Evolutionary conservation across 2,888 invertebrate species (phyloP).

Genomic region (Netelia virgata): DNA sequence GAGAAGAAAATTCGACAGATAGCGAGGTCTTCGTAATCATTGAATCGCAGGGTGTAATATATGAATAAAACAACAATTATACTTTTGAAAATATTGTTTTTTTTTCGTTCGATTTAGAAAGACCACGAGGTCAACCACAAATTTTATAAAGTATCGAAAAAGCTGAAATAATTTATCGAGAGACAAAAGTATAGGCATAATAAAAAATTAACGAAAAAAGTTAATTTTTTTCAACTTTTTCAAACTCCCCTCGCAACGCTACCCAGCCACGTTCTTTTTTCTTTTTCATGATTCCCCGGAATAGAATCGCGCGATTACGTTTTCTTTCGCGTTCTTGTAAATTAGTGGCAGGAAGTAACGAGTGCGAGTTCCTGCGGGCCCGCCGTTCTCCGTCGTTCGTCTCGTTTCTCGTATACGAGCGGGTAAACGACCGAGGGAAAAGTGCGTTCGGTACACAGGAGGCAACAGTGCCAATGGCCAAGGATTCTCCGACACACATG

Average conservation of each 20-base stretch:
- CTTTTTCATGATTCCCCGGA: not conserved
- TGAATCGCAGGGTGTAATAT: slow-evolving; percentile 31
- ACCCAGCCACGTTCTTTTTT: not conserved
- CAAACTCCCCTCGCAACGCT: too few species aligned
- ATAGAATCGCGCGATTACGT: slow-evolving; percentile 39
- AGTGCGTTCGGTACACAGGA: slow-evolving; percentile 49
- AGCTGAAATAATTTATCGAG: too few species aligned
- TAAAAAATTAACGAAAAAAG: not conserved
- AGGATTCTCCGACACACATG: not conserved
- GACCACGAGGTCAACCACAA: too few species aligned
- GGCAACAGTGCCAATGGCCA: not conserved
- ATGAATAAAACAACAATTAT: not conserved
- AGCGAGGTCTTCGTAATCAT: slow-evolving; percentile 32
- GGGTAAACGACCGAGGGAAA: slow-evolving; percentile 74
- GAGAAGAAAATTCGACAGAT: slow-evolving; percentile 35
- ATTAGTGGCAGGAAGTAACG: slow-evolving; percentile 76
- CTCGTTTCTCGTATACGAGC: slow-evolving; percentile 56
- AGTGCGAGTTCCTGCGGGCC: slow-evolving; percentile 69
- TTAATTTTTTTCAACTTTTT: not conserved
- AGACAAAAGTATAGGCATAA: not conserved
- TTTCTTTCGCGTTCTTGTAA: slow-evolving; percentile 70
- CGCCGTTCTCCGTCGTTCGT: slow-evolving; percentile 45
- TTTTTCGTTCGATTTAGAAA: not conserved
- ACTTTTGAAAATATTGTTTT: not conserved
- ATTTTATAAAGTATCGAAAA: not conserved